Base-by-base conservation (phyloP, 2,113 vertebrate genomes). In the Erinaceus europaeus region DNA sequence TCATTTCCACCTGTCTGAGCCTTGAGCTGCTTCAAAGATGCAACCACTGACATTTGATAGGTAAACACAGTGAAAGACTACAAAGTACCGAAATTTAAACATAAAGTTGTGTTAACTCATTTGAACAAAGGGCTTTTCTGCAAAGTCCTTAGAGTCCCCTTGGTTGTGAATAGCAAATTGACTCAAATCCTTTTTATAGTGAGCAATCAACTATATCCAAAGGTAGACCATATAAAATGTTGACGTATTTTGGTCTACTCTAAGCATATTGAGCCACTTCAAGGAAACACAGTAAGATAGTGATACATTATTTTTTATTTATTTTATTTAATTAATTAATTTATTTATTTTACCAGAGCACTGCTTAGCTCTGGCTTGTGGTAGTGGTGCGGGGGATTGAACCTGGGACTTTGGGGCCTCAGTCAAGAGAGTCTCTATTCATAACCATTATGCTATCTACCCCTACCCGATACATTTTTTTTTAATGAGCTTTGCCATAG, bases 91-190 rank as follows among this genome's bases (percentile, higher is more conserved):
- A 59, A 7, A 7, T 53, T 69, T n/a, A 59, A 78, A 32, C 10
- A 44, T 65, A 71, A 36, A 78, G 89, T 90, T 78, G 59, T 90
- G 18, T 62, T 64, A 71, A 65, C 68, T 72, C 72, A 53, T 61
- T 79, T 61, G 8, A 88, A 89, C 71, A 91, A 89, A 90, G 80
- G 74, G 32, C 81, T 91, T 81, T 86, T 83, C 65, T 55, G 29
- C 23, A 83, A 52, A 46, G 17, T 83, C 67, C 68, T 68, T 32
- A 61, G 57, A 87, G 50, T 14, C 38, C 23, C 8, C 29, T 44
- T 29, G 52, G 36, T 27, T 27, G 68, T 83, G 80, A 92, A 86
- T 73, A 8, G 44, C 46, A 88, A 93, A 68, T 44, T 79, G 85
- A 88, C 52, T 89, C 72, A 77, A 78, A 79, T 72, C 53, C 50